Conservation (phyloP, 2,113 vertebrate genomes). For the Copsychus sechellarum region DNA sequence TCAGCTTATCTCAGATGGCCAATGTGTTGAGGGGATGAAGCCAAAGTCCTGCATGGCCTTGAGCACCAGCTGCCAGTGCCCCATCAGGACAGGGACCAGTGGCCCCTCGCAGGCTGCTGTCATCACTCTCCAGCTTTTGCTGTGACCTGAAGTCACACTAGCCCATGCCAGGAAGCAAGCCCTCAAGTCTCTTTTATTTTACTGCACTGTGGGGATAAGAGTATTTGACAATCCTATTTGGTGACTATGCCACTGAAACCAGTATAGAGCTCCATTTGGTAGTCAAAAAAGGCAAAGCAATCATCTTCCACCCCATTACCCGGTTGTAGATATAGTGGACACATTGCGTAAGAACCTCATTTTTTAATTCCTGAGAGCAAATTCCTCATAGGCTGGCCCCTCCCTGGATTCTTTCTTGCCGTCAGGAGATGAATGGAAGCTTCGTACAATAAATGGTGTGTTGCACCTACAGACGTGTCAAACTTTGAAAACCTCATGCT, state of each 20-base stretch:
- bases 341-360: neutral
- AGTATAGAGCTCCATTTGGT: neutral
- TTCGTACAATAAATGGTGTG: neutral
- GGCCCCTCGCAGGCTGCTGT: neutral
- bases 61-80: neutral
- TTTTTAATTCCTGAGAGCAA: neutral
- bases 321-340: neutral
- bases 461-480: constrained; percentile 25
- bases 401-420: neutral
- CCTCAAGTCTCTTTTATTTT: neutral
- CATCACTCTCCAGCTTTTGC: neutral
- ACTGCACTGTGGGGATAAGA: neutral
- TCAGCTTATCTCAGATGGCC: constrained; percentile 27
- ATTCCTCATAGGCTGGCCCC: neutral
- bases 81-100: neutral
- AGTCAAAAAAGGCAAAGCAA: neutral
- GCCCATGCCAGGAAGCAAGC: neutral
- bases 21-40: neutral
- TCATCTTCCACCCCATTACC: rapidly evolving
- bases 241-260: neutral
- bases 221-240: neutral
- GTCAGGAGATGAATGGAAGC: neutral
- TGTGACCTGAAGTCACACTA: neutral
- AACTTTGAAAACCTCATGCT: constrained; percentile 41
- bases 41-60: constrained; percentile 10